A percentile compares a stretch with the other conserved stretches of the same genome.
These are phyloP conservation scores for Atethmia centrago DNA, from an alignment of 2,888 invertebrate species.

Conservation along the genomic window DNA sequence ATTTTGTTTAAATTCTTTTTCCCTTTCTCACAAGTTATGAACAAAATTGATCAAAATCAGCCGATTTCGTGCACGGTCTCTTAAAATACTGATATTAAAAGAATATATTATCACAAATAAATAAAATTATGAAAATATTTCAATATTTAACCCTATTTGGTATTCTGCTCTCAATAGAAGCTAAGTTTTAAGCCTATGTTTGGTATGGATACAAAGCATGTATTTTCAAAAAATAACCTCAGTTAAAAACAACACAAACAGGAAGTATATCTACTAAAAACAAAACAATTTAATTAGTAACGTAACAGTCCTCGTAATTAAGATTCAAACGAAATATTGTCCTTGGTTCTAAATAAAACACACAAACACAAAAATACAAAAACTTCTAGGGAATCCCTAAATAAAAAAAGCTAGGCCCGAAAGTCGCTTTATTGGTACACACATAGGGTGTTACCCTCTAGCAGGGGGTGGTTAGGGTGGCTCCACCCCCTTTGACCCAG, in stretches of 20 bases:
- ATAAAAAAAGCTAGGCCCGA: constrained; percentile 50
- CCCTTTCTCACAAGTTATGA: too few species aligned
- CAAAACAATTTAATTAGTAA: constrained; percentile 10
- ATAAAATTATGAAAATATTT: not conserved
- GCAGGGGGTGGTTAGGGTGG: constrained; percentile 73
- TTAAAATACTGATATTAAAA: constrained; percentile 3
- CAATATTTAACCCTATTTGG: not conserved
- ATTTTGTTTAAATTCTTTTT: too few species aligned
- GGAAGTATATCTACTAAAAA: not conserved
- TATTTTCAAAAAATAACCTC: not conserved
- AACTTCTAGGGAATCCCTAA: constrained; percentile 52
- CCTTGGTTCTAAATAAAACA: not conserved
- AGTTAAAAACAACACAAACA: not conserved
- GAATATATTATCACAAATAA: constrained; percentile 4
- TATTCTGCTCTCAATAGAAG: not conserved
- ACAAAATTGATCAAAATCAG: too few species aligned
- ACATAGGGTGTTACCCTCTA: constrained; percentile 69
- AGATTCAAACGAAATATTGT: not conserved
- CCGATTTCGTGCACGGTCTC: too few species aligned
- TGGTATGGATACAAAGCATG: not conserved
- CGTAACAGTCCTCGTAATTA: not conserved
- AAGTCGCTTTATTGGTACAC: constrained; percentile 71
- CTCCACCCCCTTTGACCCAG: constrained; percentile 79
- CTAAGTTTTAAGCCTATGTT: not conserved
- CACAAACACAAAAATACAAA: constrained; percentile 3